Base-by-base conservation (phyloP, 2,888 invertebrate genomes). In the Archips crataeganus region DNA sequence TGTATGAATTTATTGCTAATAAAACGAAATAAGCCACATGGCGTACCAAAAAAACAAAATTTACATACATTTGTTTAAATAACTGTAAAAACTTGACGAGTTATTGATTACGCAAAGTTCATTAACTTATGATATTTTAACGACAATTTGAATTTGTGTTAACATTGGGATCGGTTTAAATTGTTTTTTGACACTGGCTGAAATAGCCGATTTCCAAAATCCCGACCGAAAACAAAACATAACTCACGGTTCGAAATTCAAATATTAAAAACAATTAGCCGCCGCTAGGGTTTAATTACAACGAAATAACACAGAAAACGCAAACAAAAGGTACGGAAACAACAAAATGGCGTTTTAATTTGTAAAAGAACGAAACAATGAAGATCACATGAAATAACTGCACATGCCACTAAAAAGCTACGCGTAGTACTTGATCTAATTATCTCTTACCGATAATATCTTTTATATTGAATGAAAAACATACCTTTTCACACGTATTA, bases 361-460 rank as follows among this genome's bases (percentile, higher is more conserved):
- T 81, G 82, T 85, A 86, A 89, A 84, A 84, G 81, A 84, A 83
- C 82, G 85, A 87, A 90, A 91, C 91, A 92, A 92, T 91, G 89
- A 85, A 79, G 85, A 86, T 90, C 92, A 87, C 89, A 86, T 81
- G 85, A 88, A 90, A 91, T 92, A 92, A 91, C 91, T 90, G 91
- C 92, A 93, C 92, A 92, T 89, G 90, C 88, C 79, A 86, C 82
- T 86, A 85, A 86, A 86, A 87, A 87, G 79, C 82, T 83, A 81
- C 84, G 84, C 87, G 86, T 85, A 86, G 82, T 81, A 81, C 81
- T 84, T 88, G 89, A 85, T 87, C 86, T 89, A 92, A 90, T 92
- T 92, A 90, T 82, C 80, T 71, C 78, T 77, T 77, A 81, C 81
- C 73, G 83, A 84, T 84, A 86, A 84, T 81, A 78, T 77, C 77